Evolutionary conservation across 2,888 invertebrate species (phyloP), one percentile per base, ranked within the genome.

Genomic region (Tetragonisca angustula): DNA sequence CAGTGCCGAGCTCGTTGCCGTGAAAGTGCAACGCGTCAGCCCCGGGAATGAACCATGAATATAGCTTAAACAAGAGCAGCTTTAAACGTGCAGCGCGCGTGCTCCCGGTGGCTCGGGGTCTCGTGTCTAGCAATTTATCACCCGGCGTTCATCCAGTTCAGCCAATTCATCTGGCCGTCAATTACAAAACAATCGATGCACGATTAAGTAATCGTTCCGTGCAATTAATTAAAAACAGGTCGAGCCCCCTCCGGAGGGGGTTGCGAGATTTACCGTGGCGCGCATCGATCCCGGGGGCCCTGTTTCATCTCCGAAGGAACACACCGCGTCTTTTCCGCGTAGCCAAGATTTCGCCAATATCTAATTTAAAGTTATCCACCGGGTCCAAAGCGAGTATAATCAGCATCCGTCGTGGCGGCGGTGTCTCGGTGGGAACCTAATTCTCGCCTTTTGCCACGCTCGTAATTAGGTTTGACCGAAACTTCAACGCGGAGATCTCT

Each of bases 141-240:
- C 81, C 79, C 72, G 76, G 68, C 89, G 83, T 86, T 87, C 84
- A 83, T 83, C 83, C 79, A 54, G 79, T 70, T 61, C 67, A 68
- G 81, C 79, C 84, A 82, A 89, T 89, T 89, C 84, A 80, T 87
- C 84, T 76, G 67, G 50, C 74, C 87, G 83, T 89, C 88, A 87
- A 89, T 88, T 89, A 85, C 79, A 65, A 84, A 86, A 87, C 84
- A 81, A 89, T 89, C 78, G 87, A 83, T 72, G 83, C 82, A 32
- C 84, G 79, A 87, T 89, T 83, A 88, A 83, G 83, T 86, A 81
- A 87, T 88, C 75, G 78, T 67, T 77, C 69, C 69, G 70, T n/a
- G 75, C 71, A 54, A 86, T 86, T 86, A 77, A 88, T 88, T 84
- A 81, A 83, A 76, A 88, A 81, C 69, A 67, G 72, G 52, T 27